Conservation (phyloP, 2,888 invertebrate genomes). For the Trilocha varians region DNA sequence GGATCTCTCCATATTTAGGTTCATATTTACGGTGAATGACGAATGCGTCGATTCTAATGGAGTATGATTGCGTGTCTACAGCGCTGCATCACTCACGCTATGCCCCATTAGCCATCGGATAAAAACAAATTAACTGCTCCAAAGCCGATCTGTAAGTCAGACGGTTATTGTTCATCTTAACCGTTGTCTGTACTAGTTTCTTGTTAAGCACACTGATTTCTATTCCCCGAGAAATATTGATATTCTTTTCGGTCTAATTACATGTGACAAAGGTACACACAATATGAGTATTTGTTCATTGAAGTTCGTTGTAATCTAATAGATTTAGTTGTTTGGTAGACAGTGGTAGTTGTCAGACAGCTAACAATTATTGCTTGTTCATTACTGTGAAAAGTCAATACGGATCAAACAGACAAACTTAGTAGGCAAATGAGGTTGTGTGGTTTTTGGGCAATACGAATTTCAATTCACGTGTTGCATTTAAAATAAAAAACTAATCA, state of each 20-base stretch:
- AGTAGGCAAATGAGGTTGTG: too few relatives aligned
- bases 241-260: slow-evolving; percentile 26
- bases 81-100: slow-evolving; percentile 11
- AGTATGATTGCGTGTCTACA: slow-evolving; percentile 12
- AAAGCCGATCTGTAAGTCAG: slow-evolving; percentile 17
- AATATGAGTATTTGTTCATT: too few relatives aligned
- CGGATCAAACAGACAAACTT: too few relatives aligned
- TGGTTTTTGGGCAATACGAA: too few relatives aligned
- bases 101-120: slow-evolving; percentile 13
- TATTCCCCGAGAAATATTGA: slow-evolving; percentile 22
- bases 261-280: too few relatives aligned
- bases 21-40: neutral
- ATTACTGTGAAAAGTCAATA: too few relatives aligned
- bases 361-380: too few relatives aligned
- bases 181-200: slow-evolving; percentile 31
- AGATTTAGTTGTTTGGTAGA: too few relatives aligned
- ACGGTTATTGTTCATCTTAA: slow-evolving; percentile 24
- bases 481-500: too few relatives aligned
- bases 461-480: too few relatives aligned
- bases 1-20: neutral
- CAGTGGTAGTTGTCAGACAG: too few relatives aligned
- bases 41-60: slow-evolving; percentile 8
- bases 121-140: slow-evolving; percentile 19
- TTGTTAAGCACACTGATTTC: slow-evolving; percentile 16
- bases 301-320: too few relatives aligned